A percentile compares a stretch with the other conserved stretches of the same genome.
phyloP scores from a whole-genome alignment of 2,888 invertebrate genomes.

The Melanostoma scalare region DNA sequence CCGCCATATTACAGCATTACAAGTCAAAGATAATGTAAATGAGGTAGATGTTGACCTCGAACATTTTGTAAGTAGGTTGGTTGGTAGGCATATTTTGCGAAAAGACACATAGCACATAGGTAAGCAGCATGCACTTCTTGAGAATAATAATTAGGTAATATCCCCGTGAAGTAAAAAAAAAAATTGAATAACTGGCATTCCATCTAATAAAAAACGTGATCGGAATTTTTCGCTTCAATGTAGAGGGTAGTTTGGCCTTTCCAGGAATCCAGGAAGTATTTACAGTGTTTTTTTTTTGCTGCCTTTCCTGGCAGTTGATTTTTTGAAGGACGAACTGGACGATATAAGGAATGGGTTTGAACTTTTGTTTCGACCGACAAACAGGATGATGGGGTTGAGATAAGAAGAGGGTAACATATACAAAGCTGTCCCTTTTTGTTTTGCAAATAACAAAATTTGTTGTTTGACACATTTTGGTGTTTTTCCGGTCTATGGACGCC shows the following conservation, averaged over 20 bases:
- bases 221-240: slow-evolving; percentile 45
- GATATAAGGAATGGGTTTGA: background rate
- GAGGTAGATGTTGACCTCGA: slow-evolving; percentile 40
- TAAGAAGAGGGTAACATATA: slow-evolving; percentile 18
- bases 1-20: background rate
- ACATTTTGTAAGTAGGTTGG: background rate
- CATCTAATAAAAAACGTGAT: slow-evolving; percentile 74
- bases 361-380: slow-evolving; percentile 1
- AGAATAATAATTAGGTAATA: slow-evolving; percentile 72
- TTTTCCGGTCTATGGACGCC: slow-evolving; percentile 35
- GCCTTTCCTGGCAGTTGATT: slow-evolving; percentile 47
- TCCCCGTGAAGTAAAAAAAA: slow-evolving; percentile 45
- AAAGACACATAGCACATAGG: slow-evolving; percentile 34
- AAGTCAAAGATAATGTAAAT: slow-evolving; percentile 65
- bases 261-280: slow-evolving; percentile 31
- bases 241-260: background rate
- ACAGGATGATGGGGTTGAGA: slow-evolving; percentile 58
- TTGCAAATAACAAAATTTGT: slow-evolving; percentile 62
- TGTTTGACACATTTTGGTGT: slow-evolving; percentile 67
- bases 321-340: slow-evolving; percentile 21
- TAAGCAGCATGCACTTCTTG: slow-evolving; percentile 66
- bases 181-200: slow-evolving; percentile 74
- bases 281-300: slow-evolving; percentile 11
- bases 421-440: slow-evolving; percentile 18
- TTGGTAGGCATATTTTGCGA: background rate